phyloP scores from a whole-genome alignment of 1,140 invertebrate genomes.

The Nautilus pompilius region DNA sequence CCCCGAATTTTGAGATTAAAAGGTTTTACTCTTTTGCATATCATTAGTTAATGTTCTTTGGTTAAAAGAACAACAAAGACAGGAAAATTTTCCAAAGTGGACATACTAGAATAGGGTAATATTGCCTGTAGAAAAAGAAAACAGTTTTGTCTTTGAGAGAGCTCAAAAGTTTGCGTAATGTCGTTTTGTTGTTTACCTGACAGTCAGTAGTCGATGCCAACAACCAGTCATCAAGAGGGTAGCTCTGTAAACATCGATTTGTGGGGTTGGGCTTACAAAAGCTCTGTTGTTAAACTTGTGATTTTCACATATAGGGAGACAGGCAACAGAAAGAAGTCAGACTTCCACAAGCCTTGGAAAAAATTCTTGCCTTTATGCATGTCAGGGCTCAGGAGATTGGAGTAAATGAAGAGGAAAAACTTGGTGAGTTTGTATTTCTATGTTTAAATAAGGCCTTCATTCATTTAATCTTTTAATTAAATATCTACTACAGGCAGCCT shows the following conservation, averaged over 20 bases:
- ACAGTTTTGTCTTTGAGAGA: neutral
- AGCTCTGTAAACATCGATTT: neutral
- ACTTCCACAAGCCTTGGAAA: slow-evolving; percentile 80
- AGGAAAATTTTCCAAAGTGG: too few relatives aligned
- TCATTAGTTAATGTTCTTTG: too few relatives aligned
- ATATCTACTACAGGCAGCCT: too few relatives aligned
- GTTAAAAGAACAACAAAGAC: too few relatives aligned
- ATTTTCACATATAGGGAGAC: neutral
- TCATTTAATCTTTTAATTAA: too few relatives aligned
- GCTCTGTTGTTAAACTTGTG: neutral
- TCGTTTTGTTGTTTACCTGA: neutral
- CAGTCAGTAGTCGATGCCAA: neutral
- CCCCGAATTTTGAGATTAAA: too few relatives aligned
- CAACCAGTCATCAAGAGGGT: neutral
- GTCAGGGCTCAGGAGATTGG: slow-evolving; percentile 77
- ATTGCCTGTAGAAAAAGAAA: too few relatives aligned
- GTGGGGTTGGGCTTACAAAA: neutral
- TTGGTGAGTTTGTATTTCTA: slow-evolving; percentile 1
- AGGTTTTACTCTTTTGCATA: too few relatives aligned
- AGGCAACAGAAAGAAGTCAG: slow-evolving; percentile 59
- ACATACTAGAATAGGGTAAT: too few relatives aligned
- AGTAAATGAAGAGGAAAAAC: slow-evolving; percentile 55
- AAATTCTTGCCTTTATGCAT: slow-evolving; percentile 82
- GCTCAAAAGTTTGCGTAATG: neutral
- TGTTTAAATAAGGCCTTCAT: too few relatives aligned